Evolutionary conservation across 2,888 invertebrate genomes (phyloP).

Genomic region (Netelia melanura): DNA sequence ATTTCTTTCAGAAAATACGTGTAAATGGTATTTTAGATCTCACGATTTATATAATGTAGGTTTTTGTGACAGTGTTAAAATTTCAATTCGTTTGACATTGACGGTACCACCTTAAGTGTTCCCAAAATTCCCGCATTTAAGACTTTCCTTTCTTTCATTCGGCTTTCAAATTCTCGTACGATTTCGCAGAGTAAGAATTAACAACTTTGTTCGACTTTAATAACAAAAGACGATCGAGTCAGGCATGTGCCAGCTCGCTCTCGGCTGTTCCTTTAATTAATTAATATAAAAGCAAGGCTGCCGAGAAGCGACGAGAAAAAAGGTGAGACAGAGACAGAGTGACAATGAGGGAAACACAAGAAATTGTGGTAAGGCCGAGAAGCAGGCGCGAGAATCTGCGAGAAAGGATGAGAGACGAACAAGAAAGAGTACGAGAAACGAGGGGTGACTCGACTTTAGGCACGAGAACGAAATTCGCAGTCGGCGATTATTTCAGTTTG

Average conservation of each 20-base stretch:
- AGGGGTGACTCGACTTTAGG: slow-evolving; percentile 45
- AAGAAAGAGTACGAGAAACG: slow-evolving; percentile 53
- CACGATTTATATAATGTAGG: no score
- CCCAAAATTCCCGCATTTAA: slow-evolving; percentile 68
- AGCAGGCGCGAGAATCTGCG: slow-evolving; percentile 19
- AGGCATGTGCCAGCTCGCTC: slow-evolving; percentile 60
- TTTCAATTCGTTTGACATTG: background rate
- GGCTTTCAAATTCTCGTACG: slow-evolving; percentile 38
- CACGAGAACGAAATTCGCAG: slow-evolving; percentile 54
- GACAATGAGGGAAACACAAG: slow-evolving; percentile 52
- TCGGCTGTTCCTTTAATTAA: slow-evolving; percentile 74
- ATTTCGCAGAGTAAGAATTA: slow-evolving; percentile 52
- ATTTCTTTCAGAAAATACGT: no score
- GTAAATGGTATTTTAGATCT: no score
- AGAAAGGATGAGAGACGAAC: slow-evolving; percentile 45
- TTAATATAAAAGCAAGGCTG: slow-evolving; percentile 71
- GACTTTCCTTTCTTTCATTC: slow-evolving; percentile 35
- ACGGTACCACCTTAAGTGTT: slow-evolving; percentile 1
- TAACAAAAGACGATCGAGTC: slow-evolving; percentile 72
- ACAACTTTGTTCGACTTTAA: slow-evolving; percentile 75
- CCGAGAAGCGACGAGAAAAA: background rate
- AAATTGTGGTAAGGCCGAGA: slow-evolving; percentile 60
- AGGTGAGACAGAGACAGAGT: slow-evolving; percentile 30
- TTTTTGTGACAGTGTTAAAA: background rate
- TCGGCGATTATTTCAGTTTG: slow-evolving; percentile 69